Evolutionary conservation across 2,797 vertebrate species (phyloP), one percentile per base, ranked within the genome.

Genomic region (Leptodactylus fallax): DNA sequence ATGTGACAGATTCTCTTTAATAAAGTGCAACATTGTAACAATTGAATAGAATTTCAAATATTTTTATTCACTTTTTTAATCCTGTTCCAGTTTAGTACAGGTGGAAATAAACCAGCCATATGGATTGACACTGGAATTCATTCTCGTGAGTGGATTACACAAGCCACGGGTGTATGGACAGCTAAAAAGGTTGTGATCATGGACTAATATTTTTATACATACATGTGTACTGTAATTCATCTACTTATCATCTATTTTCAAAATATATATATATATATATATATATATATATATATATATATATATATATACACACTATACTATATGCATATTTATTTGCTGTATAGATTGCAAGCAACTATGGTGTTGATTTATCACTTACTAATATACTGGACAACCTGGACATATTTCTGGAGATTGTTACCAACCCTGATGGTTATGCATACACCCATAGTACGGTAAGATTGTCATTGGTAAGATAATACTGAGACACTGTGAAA

Each of bases 41-140:
- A 9, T 12, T 72, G 2, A 36, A 47, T 47, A 72, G 8, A 72
- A 47, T 47, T 69, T 16, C 6, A 17, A 1, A 47, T 19, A 47
- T 19, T 19, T 72, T 7, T 6, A 6, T 8, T 8, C 36, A 45
- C 9, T 72, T 45, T 71, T 74, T 58, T 47, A 1, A 90, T 60
- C 87, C 21, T 45, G 21, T 45, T 21, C 0, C 87, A 95, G 95
- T 95, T 96, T 90, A 95, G 95, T 92, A 95, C 94, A 0, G 94
- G 95, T 63, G 92, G 91, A 0, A 90, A 71, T 1, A 92, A 92
- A 0, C 72, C 90, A 0, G 95, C 94, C 21, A 79, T 95, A 90
- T 96, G 95, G 95, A 79, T 96, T 0, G 95, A 95, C 90, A 91
- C 90, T 0, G 94, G 95, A 53, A 96, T 94, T 88, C 95, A 96